Base-by-base conservation (phyloP, 2,888 invertebrate genomes). In the Caenorhabditis angaria region DNA sequence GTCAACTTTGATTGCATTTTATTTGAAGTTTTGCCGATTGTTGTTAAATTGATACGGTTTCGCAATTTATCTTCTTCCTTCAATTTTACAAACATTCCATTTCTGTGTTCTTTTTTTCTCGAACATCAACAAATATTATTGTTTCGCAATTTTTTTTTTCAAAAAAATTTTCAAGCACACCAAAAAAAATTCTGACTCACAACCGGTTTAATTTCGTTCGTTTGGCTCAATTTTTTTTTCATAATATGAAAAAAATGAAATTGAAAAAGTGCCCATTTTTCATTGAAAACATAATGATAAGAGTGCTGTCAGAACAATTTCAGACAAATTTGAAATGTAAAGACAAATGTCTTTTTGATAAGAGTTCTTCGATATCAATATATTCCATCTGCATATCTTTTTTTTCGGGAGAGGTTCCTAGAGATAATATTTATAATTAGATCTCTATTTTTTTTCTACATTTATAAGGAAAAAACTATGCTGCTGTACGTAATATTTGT, bases 261-360 rank as follows among this genome's bases (percentile, higher is more conserved):
- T 32, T 32, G 32, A 32, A 10, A 32, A 10, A 32, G 10, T 32
- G 10, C 6, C 32, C 32, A 32, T 32, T 32, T 32, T 32, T 32
- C 32, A 32, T 32, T 32, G 32, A 32, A 41, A 41, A 41, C 41
- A 41, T 41, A n/a, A n/a, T 41, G 41, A 41, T 41, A 41, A 41
- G 41, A 41, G 10, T n/a, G n/a, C 14, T 41, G 41, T 41, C 41
- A 41, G 41, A 41, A 41, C 41, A 41, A 41, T 41, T 41, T 41
- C 41, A 41, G 41, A 41, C 41, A 41, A 41, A 41, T 18, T 18
- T 18, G 41, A 10, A 41, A n/a, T n/a, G n/a, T n/a, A n/a, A n/a
- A n/a, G n/a, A n/a, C n/a, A n/a, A n/a, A n/a, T n/a, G n/a, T n/a
- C n/a, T n/a, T n/a, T n/a, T n/a, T n/a, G n/a, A n/a, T n/a, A n/a